Percentiles rank a stretch among this genome's conserved stretches.
phyloP scores from a whole-genome alignment of 2,888 invertebrate genomes.

The Tachina lurida region DNA sequence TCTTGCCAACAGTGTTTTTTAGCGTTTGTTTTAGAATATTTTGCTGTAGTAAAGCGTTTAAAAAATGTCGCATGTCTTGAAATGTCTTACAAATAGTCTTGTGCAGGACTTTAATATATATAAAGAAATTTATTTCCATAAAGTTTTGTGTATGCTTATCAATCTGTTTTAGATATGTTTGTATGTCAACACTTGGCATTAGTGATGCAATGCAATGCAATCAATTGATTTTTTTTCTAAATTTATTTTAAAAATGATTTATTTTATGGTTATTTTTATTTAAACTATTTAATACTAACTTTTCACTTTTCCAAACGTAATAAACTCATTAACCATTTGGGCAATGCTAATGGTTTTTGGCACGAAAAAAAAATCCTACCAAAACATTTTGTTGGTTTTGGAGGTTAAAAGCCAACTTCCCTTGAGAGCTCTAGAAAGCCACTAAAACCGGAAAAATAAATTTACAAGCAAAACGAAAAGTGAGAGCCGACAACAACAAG shows the following conservation, averaged over 20 bases:
- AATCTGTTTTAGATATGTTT: too few species aligned
- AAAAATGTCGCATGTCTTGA: too few species aligned
- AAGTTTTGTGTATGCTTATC: too few species aligned
- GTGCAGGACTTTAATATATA: too few species aligned
- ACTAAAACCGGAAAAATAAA: slow-evolving; percentile 32
- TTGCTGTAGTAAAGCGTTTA: too few species aligned
- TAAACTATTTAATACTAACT: slow-evolving; percentile 8
- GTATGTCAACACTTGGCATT: too few species aligned
- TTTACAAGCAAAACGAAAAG: slow-evolving; percentile 25
- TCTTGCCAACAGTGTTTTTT: too few species aligned
- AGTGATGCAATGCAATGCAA: too few species aligned
- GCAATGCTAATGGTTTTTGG: neutral
- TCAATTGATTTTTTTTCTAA: neutral
- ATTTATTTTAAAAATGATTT: neutral
- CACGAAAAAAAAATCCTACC: neutral
- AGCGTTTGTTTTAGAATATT: too few species aligned
- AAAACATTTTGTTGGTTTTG: slow-evolving; percentile 9
- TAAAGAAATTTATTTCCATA: too few species aligned
- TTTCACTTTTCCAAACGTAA: slow-evolving; percentile 22
- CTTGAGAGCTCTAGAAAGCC: slow-evolving; percentile 36
- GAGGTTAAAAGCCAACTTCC: neutral
- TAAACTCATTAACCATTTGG: slow-evolving; percentile 31
- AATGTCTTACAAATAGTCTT: too few species aligned
- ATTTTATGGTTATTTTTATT: slow-evolving; percentile 1
- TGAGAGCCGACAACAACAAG: neutral